Conservation (phyloP, 2,888 invertebrate genomes). For the Watsonalla cultraria region DNA sequence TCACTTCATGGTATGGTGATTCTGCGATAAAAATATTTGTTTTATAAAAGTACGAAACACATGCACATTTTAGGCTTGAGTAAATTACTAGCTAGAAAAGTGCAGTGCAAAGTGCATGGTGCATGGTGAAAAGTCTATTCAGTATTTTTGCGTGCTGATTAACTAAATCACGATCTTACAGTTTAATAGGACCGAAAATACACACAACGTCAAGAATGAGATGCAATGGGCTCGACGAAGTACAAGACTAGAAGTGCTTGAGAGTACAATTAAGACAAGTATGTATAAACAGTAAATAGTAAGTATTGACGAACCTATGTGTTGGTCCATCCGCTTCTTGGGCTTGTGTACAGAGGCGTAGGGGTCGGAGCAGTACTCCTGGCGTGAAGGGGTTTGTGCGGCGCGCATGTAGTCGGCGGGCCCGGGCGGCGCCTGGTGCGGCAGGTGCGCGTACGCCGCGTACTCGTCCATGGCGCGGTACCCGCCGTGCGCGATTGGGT, state of each 20-base stretch:
- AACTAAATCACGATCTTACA: too few relatives aligned
- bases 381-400: slow-evolving; percentile 90
- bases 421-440: slow-evolving; percentile 63
- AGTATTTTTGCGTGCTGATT: too few relatives aligned
- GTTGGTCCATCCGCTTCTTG: slow-evolving; percentile 91
- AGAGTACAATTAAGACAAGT: too few relatives aligned
- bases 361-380: slow-evolving; percentile 92
- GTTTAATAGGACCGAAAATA: too few relatives aligned
- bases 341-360: slow-evolving; percentile 94
- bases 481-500: slow-evolving; percentile 88
- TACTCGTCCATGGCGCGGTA: slow-evolving; percentile 91
- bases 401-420: slow-evolving; percentile 86
- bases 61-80: neutral
- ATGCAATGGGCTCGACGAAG: too few relatives aligned
- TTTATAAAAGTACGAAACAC: neutral
- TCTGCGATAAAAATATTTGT: slow-evolving; percentile 74
- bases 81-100: too few relatives aligned
- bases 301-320: slow-evolving; percentile 83
- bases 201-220: too few relatives aligned
- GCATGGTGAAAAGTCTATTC: too few relatives aligned
- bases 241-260: too few relatives aligned
- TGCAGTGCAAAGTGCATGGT: too few relatives aligned
- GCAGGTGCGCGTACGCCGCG: slow-evolving; percentile 89
- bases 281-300: neutral
- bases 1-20: slow-evolving; percentile 96